phyloP scores from a whole-genome alignment of 2,113 vertebrate genomes.

The Zapus hudsonius region DNA sequence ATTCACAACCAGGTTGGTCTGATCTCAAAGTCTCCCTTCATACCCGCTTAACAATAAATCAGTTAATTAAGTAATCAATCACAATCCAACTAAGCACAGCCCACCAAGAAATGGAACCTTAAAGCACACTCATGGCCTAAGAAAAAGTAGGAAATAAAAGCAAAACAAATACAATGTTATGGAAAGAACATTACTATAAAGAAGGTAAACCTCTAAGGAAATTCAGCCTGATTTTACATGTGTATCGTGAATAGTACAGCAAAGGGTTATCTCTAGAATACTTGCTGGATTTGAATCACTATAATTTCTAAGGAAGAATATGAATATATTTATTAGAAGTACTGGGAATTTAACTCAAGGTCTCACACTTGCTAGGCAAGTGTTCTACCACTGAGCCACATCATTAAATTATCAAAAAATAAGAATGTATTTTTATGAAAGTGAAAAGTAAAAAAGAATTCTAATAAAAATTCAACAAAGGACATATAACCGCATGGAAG shows the following conservation, averaged over 20 bases:
- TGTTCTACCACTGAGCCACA: neutral
- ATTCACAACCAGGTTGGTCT: neutral
- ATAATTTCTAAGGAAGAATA: constrained; percentile 7
- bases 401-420: neutral
- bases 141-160: constrained; percentile 33
- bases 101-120: constrained; percentile 7
- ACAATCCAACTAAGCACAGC: constrained; percentile 35
- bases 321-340: neutral
- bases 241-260: neutral
- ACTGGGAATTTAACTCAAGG: neutral
- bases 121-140: neutral
- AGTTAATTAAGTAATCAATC: constrained; percentile 49
- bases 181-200: too few species aligned
- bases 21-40: neutral
- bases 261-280: constrained; percentile 11
- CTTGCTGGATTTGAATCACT: neutral
- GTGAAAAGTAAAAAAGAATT: constrained; percentile 15
- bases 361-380: neutral
- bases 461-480: neutral
- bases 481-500: too few species aligned
- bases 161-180: constrained; percentile 3
- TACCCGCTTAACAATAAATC: constrained; percentile 37
- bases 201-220: constrained; percentile 36
- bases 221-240: constrained; percentile 17
- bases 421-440: neutral